Percentiles rank a stretch among this genome's conserved stretches.
These are phyloP conservation scores for Drosophila yakuba DNA, from an alignment of 1,140 invertebrate genomes.

Conservation along the genomic window DNA sequence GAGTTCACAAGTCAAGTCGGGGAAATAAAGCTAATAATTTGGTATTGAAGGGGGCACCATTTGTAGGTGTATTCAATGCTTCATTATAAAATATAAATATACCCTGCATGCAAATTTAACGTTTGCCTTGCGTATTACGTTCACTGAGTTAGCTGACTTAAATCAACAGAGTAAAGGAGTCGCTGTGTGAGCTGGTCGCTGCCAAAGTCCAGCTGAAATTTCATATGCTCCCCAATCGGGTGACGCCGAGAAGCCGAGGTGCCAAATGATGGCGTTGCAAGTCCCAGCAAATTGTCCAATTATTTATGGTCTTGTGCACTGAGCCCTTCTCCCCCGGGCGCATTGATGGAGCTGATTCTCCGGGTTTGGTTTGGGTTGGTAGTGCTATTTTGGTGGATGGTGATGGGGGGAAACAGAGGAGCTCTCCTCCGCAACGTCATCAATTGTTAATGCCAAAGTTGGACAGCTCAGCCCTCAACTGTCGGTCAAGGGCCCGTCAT, in stretches of 20 bases:
- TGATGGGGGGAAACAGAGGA: neutral
- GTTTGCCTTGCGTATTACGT: no score
- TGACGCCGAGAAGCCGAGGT: slow-evolving; percentile 21
- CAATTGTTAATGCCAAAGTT: slow-evolving; percentile 43
- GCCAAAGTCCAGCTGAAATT: neutral
- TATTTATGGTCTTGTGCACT: slow-evolving; percentile 48
- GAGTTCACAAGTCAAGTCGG: neutral
- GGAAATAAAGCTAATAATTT: neutral
- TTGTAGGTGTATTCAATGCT: neutral
- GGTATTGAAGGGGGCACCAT: no score
- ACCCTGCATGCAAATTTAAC: no score
- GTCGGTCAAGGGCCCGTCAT: slow-evolving; percentile 4
- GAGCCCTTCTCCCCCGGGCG: neutral
- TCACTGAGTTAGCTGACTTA: no score
- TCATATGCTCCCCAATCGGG: neutral
- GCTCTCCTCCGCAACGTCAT: slow-evolving; percentile 5
- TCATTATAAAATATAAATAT: no score
- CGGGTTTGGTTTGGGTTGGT: no score
- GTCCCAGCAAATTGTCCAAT: slow-evolving; percentile 43
- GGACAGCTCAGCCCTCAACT: slow-evolving; percentile 9
- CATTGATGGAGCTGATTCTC: neutral
- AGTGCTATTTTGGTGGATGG: no score
- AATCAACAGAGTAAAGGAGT: no score
- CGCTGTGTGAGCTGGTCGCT: neutral
- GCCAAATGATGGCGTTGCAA: slow-evolving; percentile 46